Percentiles rank a stretch among this genome's conserved stretches.
Conservation (phyloP, 1,140 invertebrate genomes). For the Pachyrhynchus sulphureomaculatus region DNA sequence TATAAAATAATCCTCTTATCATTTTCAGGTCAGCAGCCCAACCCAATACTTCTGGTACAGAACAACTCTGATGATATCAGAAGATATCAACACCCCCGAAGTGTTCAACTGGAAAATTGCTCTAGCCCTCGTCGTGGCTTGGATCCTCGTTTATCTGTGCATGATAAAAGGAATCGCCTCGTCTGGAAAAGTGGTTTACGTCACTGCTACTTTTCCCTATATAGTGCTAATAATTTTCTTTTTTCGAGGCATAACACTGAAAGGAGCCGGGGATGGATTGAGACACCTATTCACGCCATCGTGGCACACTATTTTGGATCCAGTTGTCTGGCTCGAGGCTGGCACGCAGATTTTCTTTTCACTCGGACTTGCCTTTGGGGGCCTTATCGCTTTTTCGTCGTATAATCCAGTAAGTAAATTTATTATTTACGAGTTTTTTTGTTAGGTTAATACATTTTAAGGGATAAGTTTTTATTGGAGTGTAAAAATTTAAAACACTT, state of each 20-base stretch:
- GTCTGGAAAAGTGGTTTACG: slow-evolving; percentile 93
- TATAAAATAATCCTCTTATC: too few relatives aligned
- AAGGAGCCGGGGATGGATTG: slow-evolving; percentile 86
- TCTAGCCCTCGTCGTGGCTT: slow-evolving; percentile 83
- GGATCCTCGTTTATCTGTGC: slow-evolving; percentile 97
- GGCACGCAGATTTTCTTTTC: slow-evolving; percentile 97
- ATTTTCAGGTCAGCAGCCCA: slow-evolving; percentile 72
- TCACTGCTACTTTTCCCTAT: slow-evolving; percentile 95
- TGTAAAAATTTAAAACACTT: too few relatives aligned
- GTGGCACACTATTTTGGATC: slow-evolving; percentile 71
- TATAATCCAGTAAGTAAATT: slow-evolving; percentile 79
- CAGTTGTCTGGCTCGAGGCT: slow-evolving; percentile 94
- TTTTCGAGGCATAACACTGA: slow-evolving; percentile 87
- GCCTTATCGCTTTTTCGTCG: slow-evolving; percentile 91
- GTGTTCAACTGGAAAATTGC: slow-evolving; percentile 94
- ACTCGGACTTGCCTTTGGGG: slow-evolving; percentile 91
- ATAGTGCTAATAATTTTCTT: slow-evolving; percentile 94
- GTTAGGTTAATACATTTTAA: too few relatives aligned
- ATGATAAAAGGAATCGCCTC: slow-evolving; percentile 98
- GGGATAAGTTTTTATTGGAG: too few relatives aligned
- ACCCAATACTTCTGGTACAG: slow-evolving; percentile 94
- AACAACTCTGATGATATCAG: slow-evolving; percentile 85
- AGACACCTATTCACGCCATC: slow-evolving; percentile 88
- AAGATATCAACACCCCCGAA: slow-evolving; percentile 84
- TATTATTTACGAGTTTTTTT: not conserved